Conservation (phyloP, 2,888 invertebrate species). For the Acheta domesticus region DNA sequence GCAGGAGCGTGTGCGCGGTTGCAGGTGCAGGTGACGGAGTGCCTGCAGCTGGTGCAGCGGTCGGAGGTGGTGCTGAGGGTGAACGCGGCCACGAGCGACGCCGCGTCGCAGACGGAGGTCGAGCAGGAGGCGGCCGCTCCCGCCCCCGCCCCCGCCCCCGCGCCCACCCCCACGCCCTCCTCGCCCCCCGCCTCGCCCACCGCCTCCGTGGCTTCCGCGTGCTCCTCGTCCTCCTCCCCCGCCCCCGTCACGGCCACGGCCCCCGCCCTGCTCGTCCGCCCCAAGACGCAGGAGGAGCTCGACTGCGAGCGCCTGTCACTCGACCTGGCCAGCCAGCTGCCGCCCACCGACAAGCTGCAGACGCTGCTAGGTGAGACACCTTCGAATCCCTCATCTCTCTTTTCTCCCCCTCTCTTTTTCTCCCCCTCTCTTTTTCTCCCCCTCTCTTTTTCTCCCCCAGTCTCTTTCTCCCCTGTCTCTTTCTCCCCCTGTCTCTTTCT, state of each 20-base stretch:
- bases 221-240: conserved; percentile 38
- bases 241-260: conserved; percentile 45
- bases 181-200: conserved; percentile 26
- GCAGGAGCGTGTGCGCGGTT: background rate
- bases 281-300: conserved; percentile 68
- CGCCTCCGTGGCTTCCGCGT: conserved; percentile 33
- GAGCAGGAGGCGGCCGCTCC: conserved; percentile 27
- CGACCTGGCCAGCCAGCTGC: conserved; percentile 60
- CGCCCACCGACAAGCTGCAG: conserved; percentile 63
- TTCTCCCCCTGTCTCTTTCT: no score
- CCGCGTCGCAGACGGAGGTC: conserved; percentile 56
- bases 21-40: conserved; percentile 38
- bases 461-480: no score
- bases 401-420: no score
- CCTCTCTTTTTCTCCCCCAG: no score
- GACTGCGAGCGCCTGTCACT: conserved; percentile 70
- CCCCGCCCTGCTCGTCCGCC: conserved; percentile 52
- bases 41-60: conserved; percentile 58
- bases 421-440: no score
- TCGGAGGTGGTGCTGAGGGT: conserved; percentile 62
- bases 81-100: conserved; percentile 60
- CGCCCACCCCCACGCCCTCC: conserved; percentile 24
- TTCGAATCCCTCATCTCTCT: background rate
- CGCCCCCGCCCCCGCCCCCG: conserved; percentile 23
- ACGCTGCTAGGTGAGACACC: conserved; percentile 57